Evolutionary conservation across 2,797 vertebrate genomes (phyloP), one percentile per base, ranked within the genome.

Genomic region (Mormyrus hasselquistii): DNA sequence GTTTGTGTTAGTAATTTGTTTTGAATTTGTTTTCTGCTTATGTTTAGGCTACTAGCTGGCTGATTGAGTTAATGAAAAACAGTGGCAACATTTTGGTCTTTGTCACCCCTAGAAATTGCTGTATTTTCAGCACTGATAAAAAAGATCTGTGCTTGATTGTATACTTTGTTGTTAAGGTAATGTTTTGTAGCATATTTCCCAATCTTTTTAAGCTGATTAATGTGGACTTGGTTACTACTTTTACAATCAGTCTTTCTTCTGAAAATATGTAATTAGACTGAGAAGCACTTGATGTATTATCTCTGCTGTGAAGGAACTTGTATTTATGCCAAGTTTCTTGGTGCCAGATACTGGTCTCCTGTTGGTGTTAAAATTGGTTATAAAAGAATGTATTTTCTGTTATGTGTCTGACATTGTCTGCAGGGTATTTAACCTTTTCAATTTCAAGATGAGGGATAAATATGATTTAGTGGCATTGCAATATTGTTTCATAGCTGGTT

Each of bases 361-460:
- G 25, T 55, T 88, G 34, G 52, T 5, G n/a, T 65, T 89, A 65
- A 44, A 79, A 87, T 29, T 88, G 89, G 88, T 87, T 85, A 88
- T 29, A 19, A 55, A 50, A 53, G 29, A 57, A 87, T 89, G 85
- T 47, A 22, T 76, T 87, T 47, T 79, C 47, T 29, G n/a, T 76
- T 73, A 49, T 29, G 14, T 41, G 47, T 41, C 50, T 65, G 88
- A 76, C 9, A 62, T 86, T 12, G 29, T 49, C 22, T 53, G 57
- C 22, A 34, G 34, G 50, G 52, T 88, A 59, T 53, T 84, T 88
- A 59, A 55, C 44, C 10, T 34, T 53, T 16, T 52, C 44, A 86
- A 8, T 82, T 73, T 62, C 16, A 22, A 29, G 29, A 69, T 76
- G n/a, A 73, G 14, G 16, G 87, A 88, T 69, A 69, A 14, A 52